Evolutionary conservation across 2,113 vertebrate species (phyloP), one percentile per base, ranked within the genome.

Genomic region (Neodontobutis hainanensis): DNA sequence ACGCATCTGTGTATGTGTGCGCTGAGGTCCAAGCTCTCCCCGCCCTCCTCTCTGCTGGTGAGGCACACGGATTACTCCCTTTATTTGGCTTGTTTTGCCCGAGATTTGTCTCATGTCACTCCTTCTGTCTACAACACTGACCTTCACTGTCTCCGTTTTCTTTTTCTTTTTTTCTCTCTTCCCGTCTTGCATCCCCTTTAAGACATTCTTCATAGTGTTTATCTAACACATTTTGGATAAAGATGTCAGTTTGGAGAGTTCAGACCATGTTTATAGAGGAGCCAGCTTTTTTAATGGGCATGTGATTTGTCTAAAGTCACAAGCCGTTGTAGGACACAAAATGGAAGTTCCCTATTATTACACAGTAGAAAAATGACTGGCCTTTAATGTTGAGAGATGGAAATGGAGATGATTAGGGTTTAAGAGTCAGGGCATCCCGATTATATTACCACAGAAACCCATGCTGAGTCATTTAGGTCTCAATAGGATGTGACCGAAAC

Each of bases 391-490:
- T 68, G 72, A 85, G 71, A 82, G 66, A 85, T 72, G 82, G 84
- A 86, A 80, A 84, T 68, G 81, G 81, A 87, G 78, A 89, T 89
- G 88, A 91, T 91, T 92, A 92, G 86, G 89, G 83, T 87, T 73
- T 74, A 71, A 81, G 71, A 61, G 65, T 72, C 52, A 52, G 80
- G 76, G 84, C 78, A 87, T 86, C 88, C 83, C 86, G 75, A 88
- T 87, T 73, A 88, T 88, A 78, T 52, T 62, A 85, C 90, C 88
- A 59, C 88, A 78, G 35, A 81, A 88, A 73, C 88, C 86, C 67
- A 63, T 60, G 77, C 83, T 88, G 91, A 91, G 82, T 90, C 90
- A 87, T 75, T 42, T 64, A 77, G 82, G 85, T 83, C 78, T 62
- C 67, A 58, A 78, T 76, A 80, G 80, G 77, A 83, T 78, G 82